phyloP scores from a whole-genome alignment of 2,888 invertebrate genomes.

The Dryobotodes eremita region DNA sequence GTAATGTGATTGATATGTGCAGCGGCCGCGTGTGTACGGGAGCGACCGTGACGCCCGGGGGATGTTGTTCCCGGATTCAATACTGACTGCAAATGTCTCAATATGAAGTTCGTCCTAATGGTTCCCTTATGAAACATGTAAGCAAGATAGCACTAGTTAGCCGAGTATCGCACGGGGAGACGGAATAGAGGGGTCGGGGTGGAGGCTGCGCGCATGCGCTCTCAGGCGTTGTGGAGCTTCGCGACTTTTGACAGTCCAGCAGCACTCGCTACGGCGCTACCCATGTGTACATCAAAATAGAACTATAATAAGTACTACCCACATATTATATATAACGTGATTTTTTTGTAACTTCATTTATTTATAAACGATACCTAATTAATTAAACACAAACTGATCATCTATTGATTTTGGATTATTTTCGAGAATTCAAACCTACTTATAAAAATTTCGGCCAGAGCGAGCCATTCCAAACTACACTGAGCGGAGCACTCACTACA shows the following conservation, averaged over 20 bases:
- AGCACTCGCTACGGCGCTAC: conserved; percentile 10
- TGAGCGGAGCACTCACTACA: background rate
- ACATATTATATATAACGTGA: background rate
- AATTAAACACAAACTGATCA: background rate
- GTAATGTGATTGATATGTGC: conserved; percentile 40
- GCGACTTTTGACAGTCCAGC: conserved; percentile 32
- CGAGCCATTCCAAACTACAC: background rate
- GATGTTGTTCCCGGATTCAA: conserved; percentile 58
- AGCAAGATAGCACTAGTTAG: conserved; percentile 65
- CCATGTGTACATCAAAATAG: conserved; percentile 7
- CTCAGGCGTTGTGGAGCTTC: conserved; percentile 2
- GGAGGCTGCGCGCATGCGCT: conserved; percentile 85
- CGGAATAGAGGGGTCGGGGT: conserved; percentile 64
- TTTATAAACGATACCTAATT: background rate
- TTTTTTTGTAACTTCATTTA: background rate
- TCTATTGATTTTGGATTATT: background rate
- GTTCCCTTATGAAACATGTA: conserved; percentile 55
- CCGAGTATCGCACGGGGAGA: conserved; percentile 50
- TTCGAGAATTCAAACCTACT: background rate
- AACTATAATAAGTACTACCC: background rate
- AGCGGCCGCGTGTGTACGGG: conserved; percentile 36
- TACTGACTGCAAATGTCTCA: conserved; percentile 54
- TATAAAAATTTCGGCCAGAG: background rate
- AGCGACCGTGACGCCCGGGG: conserved; percentile 54
- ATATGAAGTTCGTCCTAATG: conserved; percentile 61